Evolutionary conservation across 1,140 invertebrate genomes (phyloP).

Genomic region (Rhopalosiphum maidis): DNA sequence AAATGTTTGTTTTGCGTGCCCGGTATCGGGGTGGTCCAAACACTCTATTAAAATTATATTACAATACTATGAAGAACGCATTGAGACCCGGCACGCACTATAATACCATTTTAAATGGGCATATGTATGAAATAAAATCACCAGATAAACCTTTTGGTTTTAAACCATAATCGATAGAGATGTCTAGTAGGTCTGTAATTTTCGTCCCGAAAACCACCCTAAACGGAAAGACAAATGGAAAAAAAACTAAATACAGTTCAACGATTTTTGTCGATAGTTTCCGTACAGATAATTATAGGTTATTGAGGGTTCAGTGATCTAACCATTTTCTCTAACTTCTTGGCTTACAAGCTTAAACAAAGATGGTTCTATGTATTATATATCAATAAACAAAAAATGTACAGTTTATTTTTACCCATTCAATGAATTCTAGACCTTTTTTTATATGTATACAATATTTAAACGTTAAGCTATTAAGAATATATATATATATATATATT

Average conservation of each 20-base stretch:
- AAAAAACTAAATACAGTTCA: neutral
- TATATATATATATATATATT: neutral
- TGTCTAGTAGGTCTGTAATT: neutral
- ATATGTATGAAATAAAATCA: neutral
- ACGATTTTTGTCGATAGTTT: neutral
- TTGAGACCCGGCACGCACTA: neutral
- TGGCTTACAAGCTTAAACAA: neutral
- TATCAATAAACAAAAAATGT: neutral
- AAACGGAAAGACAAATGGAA: neutral
- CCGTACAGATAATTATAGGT: neutral
- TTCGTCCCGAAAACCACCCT: neutral
- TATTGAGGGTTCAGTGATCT: neutral
- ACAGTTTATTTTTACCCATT: neutral
- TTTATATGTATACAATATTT: neutral
- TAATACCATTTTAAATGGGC: neutral
- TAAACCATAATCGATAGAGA: neutral
- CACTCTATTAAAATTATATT: neutral
- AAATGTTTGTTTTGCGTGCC: conserved; percentile 29
- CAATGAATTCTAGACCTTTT: neutral
- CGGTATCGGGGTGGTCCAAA: neutral
- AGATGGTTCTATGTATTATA: neutral
- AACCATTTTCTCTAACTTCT: neutral
- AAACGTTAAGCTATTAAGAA: too few relatives aligned
- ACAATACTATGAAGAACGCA: neutral
- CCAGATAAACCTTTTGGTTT: neutral